Conservation (phyloP, 1,140 invertebrate species). For the Sinella curviseta region DNA sequence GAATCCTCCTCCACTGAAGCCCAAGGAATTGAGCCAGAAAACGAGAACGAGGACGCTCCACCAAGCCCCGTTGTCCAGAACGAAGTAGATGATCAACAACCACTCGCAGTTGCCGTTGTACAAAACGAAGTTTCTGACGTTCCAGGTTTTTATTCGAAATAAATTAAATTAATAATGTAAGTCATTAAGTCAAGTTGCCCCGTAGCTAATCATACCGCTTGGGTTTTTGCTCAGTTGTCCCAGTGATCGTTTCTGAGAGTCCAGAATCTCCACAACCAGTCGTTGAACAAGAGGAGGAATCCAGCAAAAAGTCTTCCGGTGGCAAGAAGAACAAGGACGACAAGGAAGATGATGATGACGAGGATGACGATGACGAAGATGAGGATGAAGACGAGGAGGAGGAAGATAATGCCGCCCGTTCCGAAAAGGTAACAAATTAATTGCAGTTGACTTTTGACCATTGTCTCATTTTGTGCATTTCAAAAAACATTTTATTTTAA, state of each 20-base stretch:
- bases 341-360: slow-evolving; percentile 47
- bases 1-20: slow-evolving; percentile 45
- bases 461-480: background rate
- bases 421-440: slow-evolving; percentile 43
- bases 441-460: background rate
- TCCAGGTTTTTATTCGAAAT: slow-evolving; percentile 18
- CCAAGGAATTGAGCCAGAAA: slow-evolving; percentile 38
- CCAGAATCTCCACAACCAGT: slow-evolving; percentile 18
- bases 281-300: slow-evolving; percentile 28
- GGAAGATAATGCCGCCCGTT: slow-evolving; percentile 32
- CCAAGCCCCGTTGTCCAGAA: slow-evolving; percentile 31
- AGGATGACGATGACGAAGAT: slow-evolving; percentile 48
- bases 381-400: slow-evolving; percentile 48
- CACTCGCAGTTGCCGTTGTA: slow-evolving; percentile 48
- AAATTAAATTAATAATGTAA: background rate
- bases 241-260: slow-evolving; percentile 40
- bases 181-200: too few species aligned
- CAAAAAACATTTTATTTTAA: too few species aligned
- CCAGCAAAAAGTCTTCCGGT: slow-evolving; percentile 22
- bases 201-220: background rate
- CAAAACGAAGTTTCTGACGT: slow-evolving; percentile 39
- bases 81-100: slow-evolving; percentile 44
- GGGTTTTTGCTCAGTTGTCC: slow-evolving; percentile 37
- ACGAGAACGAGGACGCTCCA: slow-evolving; percentile 29
- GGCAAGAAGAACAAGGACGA: slow-evolving; percentile 41